Conservation (phyloP, 2,888 invertebrate species). For the Megastigmus dorsalis region DNA sequence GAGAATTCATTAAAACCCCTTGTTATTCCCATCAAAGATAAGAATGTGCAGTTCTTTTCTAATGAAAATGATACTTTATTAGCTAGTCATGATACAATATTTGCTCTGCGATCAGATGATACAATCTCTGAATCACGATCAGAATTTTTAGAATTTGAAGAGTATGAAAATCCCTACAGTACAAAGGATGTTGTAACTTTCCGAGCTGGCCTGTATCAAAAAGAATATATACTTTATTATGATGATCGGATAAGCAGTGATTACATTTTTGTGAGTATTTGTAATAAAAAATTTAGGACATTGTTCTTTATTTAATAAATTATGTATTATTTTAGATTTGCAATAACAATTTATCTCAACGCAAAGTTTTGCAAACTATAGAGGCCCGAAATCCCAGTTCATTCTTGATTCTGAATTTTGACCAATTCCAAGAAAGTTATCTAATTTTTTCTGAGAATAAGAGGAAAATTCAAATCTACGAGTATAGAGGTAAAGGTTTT, state of each 20-base stretch:
- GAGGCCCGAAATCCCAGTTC: constrained; percentile 75
- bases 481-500: constrained; percentile 73
- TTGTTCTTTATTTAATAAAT: constrained; percentile 21
- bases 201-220: constrained; percentile 60
- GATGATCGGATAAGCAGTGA: constrained; percentile 59
- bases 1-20: constrained; percentile 18
- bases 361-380: constrained; percentile 76
- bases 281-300: no score
- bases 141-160: constrained; percentile 14
- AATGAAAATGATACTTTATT: constrained; percentile 54
- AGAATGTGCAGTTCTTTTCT: constrained; percentile 53
- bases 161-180: constrained; percentile 41
- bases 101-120: constrained; percentile 49
- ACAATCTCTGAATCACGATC: constrained; percentile 53
- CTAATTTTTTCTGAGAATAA: constrained; percentile 64
- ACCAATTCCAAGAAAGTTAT: constrained; percentile 62
- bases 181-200: constrained; percentile 56
- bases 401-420: constrained; percentile 67
- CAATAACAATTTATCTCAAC: constrained; percentile 70
- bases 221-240: constrained; percentile 60
- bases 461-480: constrained; percentile 73
- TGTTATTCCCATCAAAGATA: constrained; percentile 17
- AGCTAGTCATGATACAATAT: constrained; percentile 46
- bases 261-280: constrained; percentile 63
- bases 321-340: constrained; percentile 58